A percentile compares a stretch with the other conserved stretches of the same genome.
Evolutionary conservation across 2,113 vertebrate genomes (phyloP).

Genomic region (Pseudonaja textilis): DNA sequence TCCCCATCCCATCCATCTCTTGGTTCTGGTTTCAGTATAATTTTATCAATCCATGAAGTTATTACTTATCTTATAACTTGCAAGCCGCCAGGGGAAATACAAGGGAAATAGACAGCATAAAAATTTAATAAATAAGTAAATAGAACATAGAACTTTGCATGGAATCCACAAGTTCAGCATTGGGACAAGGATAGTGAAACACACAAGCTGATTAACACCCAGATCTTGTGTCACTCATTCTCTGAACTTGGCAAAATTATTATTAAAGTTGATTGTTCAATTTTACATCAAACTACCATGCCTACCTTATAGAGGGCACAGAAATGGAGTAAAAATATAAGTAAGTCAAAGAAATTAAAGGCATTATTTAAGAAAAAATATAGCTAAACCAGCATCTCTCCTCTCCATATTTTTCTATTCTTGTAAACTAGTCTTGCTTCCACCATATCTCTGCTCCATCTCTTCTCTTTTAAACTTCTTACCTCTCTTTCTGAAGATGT

Average conservation of each 20-base stretch:
- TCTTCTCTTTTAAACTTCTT: neutral
- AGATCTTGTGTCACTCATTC: neutral
- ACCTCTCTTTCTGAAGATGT: neutral
- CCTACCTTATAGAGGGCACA: neutral
- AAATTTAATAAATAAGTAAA: neutral
- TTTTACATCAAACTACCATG: neutral
- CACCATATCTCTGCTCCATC: neutral
- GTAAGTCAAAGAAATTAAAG: neutral
- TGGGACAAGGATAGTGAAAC: neutral
- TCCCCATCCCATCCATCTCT: no score
- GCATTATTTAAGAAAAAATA: neutral
- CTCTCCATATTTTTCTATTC: neutral
- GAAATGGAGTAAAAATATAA: neutral
- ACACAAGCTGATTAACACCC: neutral
- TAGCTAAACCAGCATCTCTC: neutral
- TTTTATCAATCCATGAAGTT: no score
- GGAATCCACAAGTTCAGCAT: neutral
- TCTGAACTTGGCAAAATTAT: neutral
- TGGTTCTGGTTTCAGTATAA: no score
- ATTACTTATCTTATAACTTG: no score
- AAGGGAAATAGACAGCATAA: neutral
- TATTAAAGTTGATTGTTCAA: neutral
- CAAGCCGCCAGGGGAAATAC: neutral
- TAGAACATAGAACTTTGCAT: neutral
- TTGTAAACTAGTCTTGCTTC: neutral